Conservation (phyloP, 2,888 invertebrate species). For the Amaurobius ferox region DNA sequence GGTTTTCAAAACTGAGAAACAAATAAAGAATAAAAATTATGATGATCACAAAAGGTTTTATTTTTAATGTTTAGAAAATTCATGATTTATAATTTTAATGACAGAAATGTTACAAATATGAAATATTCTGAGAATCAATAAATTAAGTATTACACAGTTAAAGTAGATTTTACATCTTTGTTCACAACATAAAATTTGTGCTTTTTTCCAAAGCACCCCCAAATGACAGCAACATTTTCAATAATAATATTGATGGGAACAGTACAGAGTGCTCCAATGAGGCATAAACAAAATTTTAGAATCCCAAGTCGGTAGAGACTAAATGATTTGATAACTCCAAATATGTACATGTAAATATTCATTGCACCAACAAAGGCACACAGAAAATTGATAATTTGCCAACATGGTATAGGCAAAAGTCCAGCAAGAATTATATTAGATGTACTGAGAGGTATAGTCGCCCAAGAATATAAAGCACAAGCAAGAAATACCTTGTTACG, state of each 20-base stretch:
- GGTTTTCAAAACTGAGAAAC: too few species aligned
- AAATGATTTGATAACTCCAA: slow-evolving; percentile 97
- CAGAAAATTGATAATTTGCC: slow-evolving; percentile 86
- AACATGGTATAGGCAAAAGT: slow-evolving; percentile 87
- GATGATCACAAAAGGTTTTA: slow-evolving; percentile 5
- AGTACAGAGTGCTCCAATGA: slow-evolving; percentile 90
- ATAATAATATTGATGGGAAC: slow-evolving; percentile 96
- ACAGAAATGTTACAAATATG: slow-evolving; percentile 3
- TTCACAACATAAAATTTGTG: slow-evolving; percentile 98
- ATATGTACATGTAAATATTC: slow-evolving; percentile 97
- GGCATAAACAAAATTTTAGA: slow-evolving; percentile 86
- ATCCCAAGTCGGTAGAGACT: slow-evolving; percentile 91
- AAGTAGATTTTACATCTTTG: slow-evolving; percentile 83
- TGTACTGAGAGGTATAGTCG: slow-evolving; percentile 93
- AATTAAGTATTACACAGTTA: slow-evolving; percentile 72
- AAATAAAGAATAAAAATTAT: not conserved
- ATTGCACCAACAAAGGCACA: slow-evolving; percentile 95
- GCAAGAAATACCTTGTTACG: slow-evolving; percentile 88
- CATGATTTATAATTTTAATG: slow-evolving; percentile 50
- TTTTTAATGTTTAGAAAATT: not conserved
- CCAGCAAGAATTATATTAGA: slow-evolving; percentile 91
- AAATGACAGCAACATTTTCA: slow-evolving; percentile 95
- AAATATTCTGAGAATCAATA: slow-evolving; percentile 41
- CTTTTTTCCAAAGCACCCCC: slow-evolving; percentile 95
- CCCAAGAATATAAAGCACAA: slow-evolving; percentile 96